Percentiles rank a stretch among this genome's conserved stretches.
Evolutionary conservation across 2,113 vertebrate genomes (phyloP).

Genomic region (Tachycineta bicolor): DNA sequence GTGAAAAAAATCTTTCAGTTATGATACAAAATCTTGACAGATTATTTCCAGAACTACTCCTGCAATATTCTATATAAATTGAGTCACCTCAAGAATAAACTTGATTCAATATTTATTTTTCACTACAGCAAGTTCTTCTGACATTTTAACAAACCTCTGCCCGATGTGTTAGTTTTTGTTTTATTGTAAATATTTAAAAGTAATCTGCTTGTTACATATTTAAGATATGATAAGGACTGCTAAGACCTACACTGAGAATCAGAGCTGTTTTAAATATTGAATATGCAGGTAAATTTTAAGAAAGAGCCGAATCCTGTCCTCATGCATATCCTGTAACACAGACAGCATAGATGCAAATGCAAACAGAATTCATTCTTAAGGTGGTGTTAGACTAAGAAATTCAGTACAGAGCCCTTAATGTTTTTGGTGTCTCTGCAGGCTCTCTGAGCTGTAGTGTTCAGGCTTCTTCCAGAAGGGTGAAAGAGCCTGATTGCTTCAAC

Average conservation of each 20-base stretch:
- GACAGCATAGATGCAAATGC: not conserved
- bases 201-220: conserved; percentile 65
- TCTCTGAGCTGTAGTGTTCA: not conserved
- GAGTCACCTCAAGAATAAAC: conserved; percentile 25
- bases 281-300: conserved; percentile 25
- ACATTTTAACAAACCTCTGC: conserved; percentile 53
- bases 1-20: not conserved
- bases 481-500: conserved; percentile 10
- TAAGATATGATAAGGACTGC: conserved; percentile 58
- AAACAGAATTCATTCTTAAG: not conserved
- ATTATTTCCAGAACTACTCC: not conserved
- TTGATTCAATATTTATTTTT: conserved; percentile 51
- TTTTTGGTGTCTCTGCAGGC: not conserved
- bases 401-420: not conserved
- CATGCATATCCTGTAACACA: not conserved
- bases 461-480: not conserved
- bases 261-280: conserved; percentile 38
- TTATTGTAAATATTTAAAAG: conserved; percentile 69
- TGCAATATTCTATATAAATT: conserved; percentile 8
- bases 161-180: conserved; percentile 54
- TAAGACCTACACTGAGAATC: conserved; percentile 24
- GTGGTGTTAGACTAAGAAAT: not conserved
- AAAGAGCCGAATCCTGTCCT: not conserved
- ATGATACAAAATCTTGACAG: not conserved
- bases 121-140: not conserved